These are phyloP conservation scores for Lasiurus cinereus DNA, from an alignment of 2,113 vertebrate genomes.

Conservation along the genomic window DNA sequence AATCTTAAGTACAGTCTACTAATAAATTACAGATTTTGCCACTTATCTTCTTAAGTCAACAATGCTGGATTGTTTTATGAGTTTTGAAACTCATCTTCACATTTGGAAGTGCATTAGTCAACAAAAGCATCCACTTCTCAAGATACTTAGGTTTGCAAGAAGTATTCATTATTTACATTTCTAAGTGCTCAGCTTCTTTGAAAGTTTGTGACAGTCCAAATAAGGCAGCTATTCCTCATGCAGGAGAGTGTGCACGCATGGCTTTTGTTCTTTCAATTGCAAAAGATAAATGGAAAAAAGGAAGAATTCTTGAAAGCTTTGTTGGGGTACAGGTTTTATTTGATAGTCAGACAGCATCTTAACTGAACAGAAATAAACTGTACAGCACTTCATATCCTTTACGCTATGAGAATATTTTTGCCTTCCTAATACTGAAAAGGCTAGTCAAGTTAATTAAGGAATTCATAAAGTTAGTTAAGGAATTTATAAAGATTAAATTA, in stretches of 20 bases:
- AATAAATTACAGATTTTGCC: background rate
- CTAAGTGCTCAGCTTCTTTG: background rate
- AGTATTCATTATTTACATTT: conserved; percentile 19
- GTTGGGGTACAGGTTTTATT: conserved; percentile 30
- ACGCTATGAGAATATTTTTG: background rate
- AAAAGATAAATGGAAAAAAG: background rate
- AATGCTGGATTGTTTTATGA: background rate
- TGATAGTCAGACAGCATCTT: conserved; percentile 29
- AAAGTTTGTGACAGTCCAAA: background rate
- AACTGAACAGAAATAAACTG: conserved; percentile 53
- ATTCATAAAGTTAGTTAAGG: conserved; percentile 26
- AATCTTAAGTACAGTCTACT: background rate
- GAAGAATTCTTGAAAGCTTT: conserved; percentile 30
- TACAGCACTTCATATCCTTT: background rate
- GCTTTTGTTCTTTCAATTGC: conserved; percentile 52
- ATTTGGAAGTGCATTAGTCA: background rate
- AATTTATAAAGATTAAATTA: background rate
- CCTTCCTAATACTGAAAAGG: background rate
- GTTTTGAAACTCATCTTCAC: conserved; percentile 16
- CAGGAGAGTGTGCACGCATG: accelerated
- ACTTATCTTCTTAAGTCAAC: background rate
- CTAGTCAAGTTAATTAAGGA: background rate
- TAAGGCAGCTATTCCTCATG: background rate
- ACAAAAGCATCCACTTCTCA: background rate
- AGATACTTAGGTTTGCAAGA: background rate